These are phyloP conservation scores for Brachionus rotundiformis DNA, from an alignment of 1,140 invertebrate genomes.

Conservation along the genomic window DNA sequence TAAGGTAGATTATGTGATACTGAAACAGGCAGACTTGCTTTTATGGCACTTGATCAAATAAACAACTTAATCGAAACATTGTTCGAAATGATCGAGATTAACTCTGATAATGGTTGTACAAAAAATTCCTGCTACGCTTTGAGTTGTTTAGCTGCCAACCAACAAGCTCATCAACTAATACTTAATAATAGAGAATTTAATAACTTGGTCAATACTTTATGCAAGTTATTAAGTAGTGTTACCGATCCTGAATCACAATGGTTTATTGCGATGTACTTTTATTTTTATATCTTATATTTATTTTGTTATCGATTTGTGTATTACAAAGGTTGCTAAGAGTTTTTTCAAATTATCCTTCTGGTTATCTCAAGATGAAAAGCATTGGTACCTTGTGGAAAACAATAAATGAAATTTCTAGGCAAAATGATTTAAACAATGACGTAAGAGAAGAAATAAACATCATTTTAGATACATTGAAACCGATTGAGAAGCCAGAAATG, in stretches of 20 bases:
- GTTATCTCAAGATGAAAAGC: slow-evolving; percentile 35
- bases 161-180: slow-evolving; percentile 56
- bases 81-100: slow-evolving; percentile 60
- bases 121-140: slow-evolving; percentile 64
- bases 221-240: slow-evolving; percentile 50
- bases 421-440: slow-evolving; percentile 14
- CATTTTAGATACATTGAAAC: slow-evolving; percentile 13
- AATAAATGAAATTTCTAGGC: background rate
- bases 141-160: slow-evolving; percentile 62
- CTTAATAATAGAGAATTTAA: background rate
- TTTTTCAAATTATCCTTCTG: slow-evolving; percentile 8
- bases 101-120: slow-evolving; percentile 59
- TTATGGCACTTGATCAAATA: background rate
- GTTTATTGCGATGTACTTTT: slow-evolving; percentile 63
- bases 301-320: background rate
- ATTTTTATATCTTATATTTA: background rate
- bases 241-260: slow-evolving; percentile 62
- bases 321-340: slow-evolving; percentile 18
- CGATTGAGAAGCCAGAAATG: background rate
- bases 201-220: slow-evolving; percentile 18
- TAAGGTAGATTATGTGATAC: slow-evolving; percentile 17
- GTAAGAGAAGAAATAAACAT: slow-evolving; percentile 40
- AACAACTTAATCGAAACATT: slow-evolving; percentile 51
- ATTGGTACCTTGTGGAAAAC: background rate
- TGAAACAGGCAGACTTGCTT: background rate